Conservation (phyloP, 2,113 vertebrate species). For the Grammomys dolichurus region DNA sequence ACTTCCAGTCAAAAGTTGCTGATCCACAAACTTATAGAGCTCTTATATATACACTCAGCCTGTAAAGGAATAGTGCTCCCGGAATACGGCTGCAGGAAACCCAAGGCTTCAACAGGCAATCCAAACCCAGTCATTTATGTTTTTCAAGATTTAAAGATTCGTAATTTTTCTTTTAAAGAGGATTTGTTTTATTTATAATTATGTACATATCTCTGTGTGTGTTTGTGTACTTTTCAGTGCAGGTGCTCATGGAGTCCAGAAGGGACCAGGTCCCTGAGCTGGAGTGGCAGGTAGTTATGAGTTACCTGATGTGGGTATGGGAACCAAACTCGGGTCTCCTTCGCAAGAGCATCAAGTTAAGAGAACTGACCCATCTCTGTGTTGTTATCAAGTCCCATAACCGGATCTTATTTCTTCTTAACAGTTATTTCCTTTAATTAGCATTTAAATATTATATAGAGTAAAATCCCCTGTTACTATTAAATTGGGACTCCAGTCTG, state of each 20-base stretch:
- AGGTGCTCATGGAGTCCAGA: not conserved
- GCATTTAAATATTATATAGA: constrained; percentile 38
- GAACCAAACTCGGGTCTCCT: not conserved
- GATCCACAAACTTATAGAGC: not conserved
- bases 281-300: not conserved
- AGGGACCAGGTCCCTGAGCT: not conserved
- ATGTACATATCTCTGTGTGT: not conserved
- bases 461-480: not conserved
- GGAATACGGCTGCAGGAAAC: not conserved
- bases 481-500: constrained; percentile 21
- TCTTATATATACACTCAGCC: not conserved
- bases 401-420: constrained; percentile 25
- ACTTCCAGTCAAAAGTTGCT: constrained; percentile 37
- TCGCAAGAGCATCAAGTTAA: not conserved
- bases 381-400: not conserved
- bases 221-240: not conserved
- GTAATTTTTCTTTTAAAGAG: not conserved
- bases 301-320: not conserved
- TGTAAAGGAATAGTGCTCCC: not conserved
- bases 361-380: not conserved
- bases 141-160: constrained; percentile 32
- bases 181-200: not conserved
- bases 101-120: not conserved
- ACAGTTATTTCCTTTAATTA: constrained; percentile 40
- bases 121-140: not conserved